Percentiles rank a stretch among this genome's conserved stretches.
Conservation (phyloP, 2,888 invertebrate species). For the Alcis repandata region DNA sequence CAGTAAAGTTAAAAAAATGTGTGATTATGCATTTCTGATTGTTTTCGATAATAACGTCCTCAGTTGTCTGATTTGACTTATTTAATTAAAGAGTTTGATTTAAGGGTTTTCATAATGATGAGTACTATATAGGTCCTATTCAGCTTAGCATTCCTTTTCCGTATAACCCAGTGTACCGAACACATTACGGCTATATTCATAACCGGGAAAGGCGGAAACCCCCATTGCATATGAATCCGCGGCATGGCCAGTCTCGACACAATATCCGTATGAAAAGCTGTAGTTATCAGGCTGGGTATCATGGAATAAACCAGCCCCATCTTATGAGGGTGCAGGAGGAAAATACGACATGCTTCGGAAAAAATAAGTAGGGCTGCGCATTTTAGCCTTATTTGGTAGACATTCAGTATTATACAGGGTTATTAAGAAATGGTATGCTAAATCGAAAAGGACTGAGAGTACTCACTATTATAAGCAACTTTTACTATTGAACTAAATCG, state of each 20-base stretch:
- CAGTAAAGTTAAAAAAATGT: no score
- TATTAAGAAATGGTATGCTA: no score
- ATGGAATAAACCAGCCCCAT: background rate
- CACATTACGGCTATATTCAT: background rate
- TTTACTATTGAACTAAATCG: no score
- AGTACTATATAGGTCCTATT: no score
- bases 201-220: background rate
- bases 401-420: no score
- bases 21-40: no score
- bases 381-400: background rate
- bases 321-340: slow-evolving; percentile 9
- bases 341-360: slow-evolving; percentile 3
- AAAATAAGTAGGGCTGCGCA: background rate
- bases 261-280: background rate
- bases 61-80: no score
- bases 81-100: no score
- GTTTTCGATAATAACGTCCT: no score
- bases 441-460: no score
- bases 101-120: no score
- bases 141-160: background rate
- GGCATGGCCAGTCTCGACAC: background rate
- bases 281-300: slow-evolving; percentile 5
- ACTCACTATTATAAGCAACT: no score
- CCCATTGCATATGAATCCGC: background rate
- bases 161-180: background rate